Evolutionary conservation across 2,113 vertebrate species (phyloP), one percentile per base, ranked within the genome.

Genomic region (Bubalus kerabau): DNA sequence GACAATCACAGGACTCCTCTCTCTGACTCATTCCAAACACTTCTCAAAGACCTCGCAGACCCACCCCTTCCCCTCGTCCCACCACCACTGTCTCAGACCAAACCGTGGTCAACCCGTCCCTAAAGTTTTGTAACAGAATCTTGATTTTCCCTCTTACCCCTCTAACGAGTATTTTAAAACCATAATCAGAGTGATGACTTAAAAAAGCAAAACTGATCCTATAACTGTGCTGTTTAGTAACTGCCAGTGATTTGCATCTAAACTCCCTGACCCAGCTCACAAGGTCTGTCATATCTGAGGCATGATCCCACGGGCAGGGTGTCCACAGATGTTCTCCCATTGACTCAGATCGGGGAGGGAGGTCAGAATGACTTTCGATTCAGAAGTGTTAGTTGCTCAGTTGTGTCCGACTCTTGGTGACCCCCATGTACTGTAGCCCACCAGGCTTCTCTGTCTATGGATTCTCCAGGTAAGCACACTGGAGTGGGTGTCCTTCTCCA

Each of bases 331-430:
- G 12, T 4, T 52, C 32, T 67, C 54, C 16, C 7, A 7, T 3
- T 30, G 19, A 9, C 3, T 3, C 0, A 0, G 7, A 43, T 9
- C 0, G 4, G 2, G 13, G 36, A 24, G 40, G 9, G 17, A 9
- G 6, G 15, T 8, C 7, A 21, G 26, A 80, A 26, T 2, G 6
- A 76, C 71, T 26, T 43, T 76, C 43, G 36, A 76, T 26, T 76
- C 71, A 76, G 71, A 74, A 76, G 23, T 26, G 40, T 24, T 76
- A 26, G 36, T 43, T 26, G 21, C 36, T 76, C 40, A 76, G 36
- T 26, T 43, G 36, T 43, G 36, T 76, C 36, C 0, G 6, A 76
- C 23, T 76, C 71, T 76, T 76, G 36, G 12, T 43, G 40, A 43
- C 71, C 1, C 36, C 23, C 71, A 26, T 43, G 71, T 14, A 43